These are phyloP conservation scores for Anastatus disparis DNA, from an alignment of 1,140 invertebrate species.

Conservation along the genomic window DNA sequence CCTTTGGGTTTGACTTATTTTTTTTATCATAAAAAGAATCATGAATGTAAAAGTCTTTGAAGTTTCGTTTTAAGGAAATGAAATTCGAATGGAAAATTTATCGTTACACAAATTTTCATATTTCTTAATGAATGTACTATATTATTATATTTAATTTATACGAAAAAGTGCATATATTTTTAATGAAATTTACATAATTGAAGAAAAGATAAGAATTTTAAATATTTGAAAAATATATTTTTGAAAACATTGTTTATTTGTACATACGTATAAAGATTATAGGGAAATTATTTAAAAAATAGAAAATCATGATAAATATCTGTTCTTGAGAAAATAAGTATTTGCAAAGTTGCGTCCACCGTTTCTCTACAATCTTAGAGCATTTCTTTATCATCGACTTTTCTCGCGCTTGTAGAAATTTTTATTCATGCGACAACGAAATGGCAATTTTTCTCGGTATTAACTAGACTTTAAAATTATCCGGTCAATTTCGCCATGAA, in stretches of 20 bases:
- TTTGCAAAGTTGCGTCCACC: not conserved
- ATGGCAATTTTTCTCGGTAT: conserved; percentile 67
- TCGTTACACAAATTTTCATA: not conserved
- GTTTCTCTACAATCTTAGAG: no score
- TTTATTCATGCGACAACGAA: conserved; percentile 66
- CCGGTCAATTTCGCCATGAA: conserved; percentile 64
- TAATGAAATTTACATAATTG: not conserved
- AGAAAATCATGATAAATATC: conserved; percentile 5
- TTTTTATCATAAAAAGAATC: not conserved
- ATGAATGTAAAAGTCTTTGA: conserved; percentile 2
- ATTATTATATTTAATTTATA: no score
- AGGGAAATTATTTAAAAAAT: conserved; percentile 32
- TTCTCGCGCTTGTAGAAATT: conserved; percentile 53
- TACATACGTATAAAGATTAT: no score
- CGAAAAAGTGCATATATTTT: no score
- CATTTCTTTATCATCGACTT: conserved; percentile 17
- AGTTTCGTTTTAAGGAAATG: not conserved
- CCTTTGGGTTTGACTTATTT: not conserved
- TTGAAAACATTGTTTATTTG: no score
- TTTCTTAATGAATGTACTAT: not conserved
- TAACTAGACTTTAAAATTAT: conserved; percentile 67
- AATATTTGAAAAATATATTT: not conserved
- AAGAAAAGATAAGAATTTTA: not conserved
- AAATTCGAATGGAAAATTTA: not conserved
- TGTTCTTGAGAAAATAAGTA: conserved; percentile 7